phyloP scores from a whole-genome alignment of 2,888 invertebrate genomes.

The Minunthozetes semirufus region DNA sequence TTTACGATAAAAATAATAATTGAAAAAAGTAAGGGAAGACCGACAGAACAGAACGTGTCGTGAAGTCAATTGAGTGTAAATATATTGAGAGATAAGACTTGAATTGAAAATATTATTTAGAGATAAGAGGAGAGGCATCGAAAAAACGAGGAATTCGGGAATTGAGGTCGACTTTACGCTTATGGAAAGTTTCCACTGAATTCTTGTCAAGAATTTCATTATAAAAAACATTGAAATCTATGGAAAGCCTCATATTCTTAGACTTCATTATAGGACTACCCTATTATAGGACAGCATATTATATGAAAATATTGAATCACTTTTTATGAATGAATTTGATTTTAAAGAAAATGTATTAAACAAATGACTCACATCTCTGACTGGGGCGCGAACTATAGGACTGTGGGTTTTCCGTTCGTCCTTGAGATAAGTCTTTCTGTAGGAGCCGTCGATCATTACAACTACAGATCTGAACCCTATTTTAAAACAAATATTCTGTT shows the following conservation, averaged over 20 bases:
- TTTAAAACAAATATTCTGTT: not conserved
- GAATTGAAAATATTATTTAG: not conserved
- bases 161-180: not conserved
- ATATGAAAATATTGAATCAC: not conserved
- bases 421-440: conserved; percentile 35
- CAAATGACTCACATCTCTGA: conserved; percentile 37
- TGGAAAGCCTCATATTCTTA: too few relatives aligned
- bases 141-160: not conserved
- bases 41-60: too few relatives aligned
- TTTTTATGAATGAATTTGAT: not conserved
- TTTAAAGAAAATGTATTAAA: not conserved
- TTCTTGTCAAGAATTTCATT: not conserved
- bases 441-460: conserved; percentile 40
- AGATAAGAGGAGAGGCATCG: not conserved
- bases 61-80: too few relatives aligned
- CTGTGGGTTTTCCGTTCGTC: not conserved
- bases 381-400: conserved; percentile 37
- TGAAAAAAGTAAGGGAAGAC: too few relatives aligned
- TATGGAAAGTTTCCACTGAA: not conserved
- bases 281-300: not conserved
- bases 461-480: conserved; percentile 38
- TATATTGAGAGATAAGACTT: not conserved
- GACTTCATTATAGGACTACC: too few relatives aligned
- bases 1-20: too few relatives aligned
- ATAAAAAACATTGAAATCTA: not conserved